Evolutionary conservation across 2,888 invertebrate species (phyloP).

Genomic region (Temnothorax rugatulus): DNA sequence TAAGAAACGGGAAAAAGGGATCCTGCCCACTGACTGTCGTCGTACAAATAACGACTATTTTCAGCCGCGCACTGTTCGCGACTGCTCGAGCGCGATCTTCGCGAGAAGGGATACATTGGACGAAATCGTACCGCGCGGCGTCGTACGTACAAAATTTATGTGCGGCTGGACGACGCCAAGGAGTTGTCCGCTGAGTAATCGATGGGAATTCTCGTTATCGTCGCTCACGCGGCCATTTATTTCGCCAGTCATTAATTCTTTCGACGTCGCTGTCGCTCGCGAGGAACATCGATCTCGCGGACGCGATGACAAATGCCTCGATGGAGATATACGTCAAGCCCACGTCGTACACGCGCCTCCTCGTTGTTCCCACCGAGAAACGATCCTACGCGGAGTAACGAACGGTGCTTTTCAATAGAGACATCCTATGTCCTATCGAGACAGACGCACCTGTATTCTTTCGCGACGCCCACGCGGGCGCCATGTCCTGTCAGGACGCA

Average conservation of each 20-base stretch:
- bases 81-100: conserved; percentile 11
- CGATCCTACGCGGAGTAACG: conserved; percentile 10
- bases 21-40: conserved; percentile 64
- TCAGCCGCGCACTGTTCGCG: conserved; percentile 39
- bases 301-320: conserved; percentile 37
- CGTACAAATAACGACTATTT: conserved; percentile 69
- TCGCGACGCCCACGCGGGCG: conserved; percentile 36
- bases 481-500: conserved; percentile 41
- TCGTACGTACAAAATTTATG: background rate
- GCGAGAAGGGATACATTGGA: background rate
- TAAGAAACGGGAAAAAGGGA: conserved; percentile 44
- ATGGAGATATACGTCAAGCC: conserved; percentile 37
- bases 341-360: conserved; percentile 15
- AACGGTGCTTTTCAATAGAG: conserved; percentile 42
- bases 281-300: conserved; percentile 5
- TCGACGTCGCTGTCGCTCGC: background rate
- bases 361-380: conserved; percentile 10
- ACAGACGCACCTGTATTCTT: conserved; percentile 53
- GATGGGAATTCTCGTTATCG: background rate
- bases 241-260: conserved; percentile 11
- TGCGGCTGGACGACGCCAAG: background rate
- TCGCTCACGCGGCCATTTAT: conserved; percentile 13
- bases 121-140: background rate
- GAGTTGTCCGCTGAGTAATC: background rate
- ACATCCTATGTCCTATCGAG: conserved; percentile 10